Evolutionary conservation across 2,888 invertebrate species (phyloP), one percentile per base, ranked within the genome.

Genomic region (Dynastes hyllus): DNA sequence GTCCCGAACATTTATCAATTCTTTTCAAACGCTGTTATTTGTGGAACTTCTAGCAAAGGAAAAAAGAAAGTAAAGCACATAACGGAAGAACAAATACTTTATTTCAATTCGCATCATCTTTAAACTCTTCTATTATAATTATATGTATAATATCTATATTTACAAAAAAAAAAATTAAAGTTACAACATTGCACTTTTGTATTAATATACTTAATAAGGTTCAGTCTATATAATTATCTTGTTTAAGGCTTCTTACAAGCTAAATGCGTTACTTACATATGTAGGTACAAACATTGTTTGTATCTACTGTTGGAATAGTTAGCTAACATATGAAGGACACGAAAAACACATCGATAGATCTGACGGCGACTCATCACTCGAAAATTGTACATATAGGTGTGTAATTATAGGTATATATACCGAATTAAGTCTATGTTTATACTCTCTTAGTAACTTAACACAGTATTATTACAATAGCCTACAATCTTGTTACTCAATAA

Each of bases 381-480:
- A 50, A 58, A 78, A 58, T 78, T 78, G 78, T 78, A 78, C 78
- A 78, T 78, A 78, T 78, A 78, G 78, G 78, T 78, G 78, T 78
- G 63, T 45, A 45, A 45, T 45, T 61, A 58, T 37, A 22, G 22
- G 22, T 22, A 22, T 37, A 37, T 50, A 58, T 70, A 63, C 4
- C 29, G 58, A 50, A 50, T n/a, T 76, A 66, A 66, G 22, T 53
- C 76, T 76, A 76, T 9, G 32, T 16, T 22, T 50, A 76, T 76
- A 29, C 5, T 58, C 75, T 75, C 22, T 65, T 27, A 32, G 32
- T 63, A 16, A 75, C 2, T 70, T 40, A 37, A 27, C 11, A 11
- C 45, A 40, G 32, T 32, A 40, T 8, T 63, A 63, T 63, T 45
- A 55, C 8, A 58, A 58, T 22, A 8, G 55, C 55, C 22, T 58